phyloP scores from a whole-genome alignment of 2,797 vertebrate genomes.

The Syngnathus rostellatus region DNA sequence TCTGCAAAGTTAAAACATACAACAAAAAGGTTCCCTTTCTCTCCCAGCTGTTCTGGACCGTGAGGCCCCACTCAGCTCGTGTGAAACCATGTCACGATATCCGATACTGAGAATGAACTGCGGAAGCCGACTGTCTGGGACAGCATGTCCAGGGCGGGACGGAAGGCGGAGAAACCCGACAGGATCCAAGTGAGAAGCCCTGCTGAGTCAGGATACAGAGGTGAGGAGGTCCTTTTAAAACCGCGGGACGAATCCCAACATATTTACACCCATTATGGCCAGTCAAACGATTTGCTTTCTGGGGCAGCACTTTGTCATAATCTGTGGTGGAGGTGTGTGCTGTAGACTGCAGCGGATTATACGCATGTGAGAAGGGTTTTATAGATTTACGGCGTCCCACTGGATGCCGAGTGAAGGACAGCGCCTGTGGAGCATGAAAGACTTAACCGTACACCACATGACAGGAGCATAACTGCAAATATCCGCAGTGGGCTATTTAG shows the following conservation, averaged over 20 bases:
- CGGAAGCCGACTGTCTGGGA: not conserved
- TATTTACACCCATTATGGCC: not conserved
- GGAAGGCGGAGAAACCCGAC: not conserved
- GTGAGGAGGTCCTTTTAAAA: too few species aligned
- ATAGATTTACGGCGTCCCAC: not conserved
- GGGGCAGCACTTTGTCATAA: constrained; percentile 24
- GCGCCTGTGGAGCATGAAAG: not conserved
- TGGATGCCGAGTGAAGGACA: not conserved
- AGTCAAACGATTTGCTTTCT: not conserved
- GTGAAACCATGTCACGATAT: constrained; percentile 21
- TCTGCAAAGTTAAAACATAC: constrained; percentile 31
- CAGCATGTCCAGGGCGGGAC: not conserved
- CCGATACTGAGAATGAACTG: constrained; percentile 25
- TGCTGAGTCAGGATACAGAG: not conserved
- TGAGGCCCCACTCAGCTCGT: constrained; percentile 10
- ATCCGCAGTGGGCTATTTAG: not conserved
- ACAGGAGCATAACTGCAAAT: not conserved
- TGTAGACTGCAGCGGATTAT: constrained; percentile 3
- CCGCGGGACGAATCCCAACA: not conserved
- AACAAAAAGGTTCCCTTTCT: constrained; percentile 21
- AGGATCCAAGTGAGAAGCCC: not conserved
- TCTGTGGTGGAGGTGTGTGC: not conserved
- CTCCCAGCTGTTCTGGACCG: constrained; percentile 14
- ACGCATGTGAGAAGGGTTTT: constrained; percentile 4
- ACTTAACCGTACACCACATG: not conserved